Evolutionary conservation across 2,113 vertebrate genomes (phyloP).

Genomic region (Nansenia antarctica): DNA sequence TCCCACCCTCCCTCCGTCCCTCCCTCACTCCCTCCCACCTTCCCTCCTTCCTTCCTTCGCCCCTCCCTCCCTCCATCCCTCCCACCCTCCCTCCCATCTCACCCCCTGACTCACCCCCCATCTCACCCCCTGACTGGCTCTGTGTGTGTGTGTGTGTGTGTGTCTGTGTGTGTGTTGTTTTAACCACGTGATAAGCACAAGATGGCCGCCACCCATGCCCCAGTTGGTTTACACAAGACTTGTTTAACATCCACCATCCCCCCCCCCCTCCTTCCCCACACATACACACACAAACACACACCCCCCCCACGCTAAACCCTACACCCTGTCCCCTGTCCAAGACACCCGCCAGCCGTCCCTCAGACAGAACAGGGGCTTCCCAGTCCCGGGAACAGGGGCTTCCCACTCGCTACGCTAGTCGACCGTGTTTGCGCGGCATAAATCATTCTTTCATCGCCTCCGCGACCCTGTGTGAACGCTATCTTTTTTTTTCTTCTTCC

Average conservation of each 20-base stretch:
- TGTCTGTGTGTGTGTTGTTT: background rate
- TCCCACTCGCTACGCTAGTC: background rate
- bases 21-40: background rate
- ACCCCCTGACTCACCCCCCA: too few relatives aligned
- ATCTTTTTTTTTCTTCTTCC: background rate
- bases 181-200: conserved; percentile 3
- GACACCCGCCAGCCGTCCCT: background rate
- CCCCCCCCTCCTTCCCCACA: too few relatives aligned
- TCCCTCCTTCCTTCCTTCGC: too few relatives aligned
- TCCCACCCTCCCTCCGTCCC: background rate
- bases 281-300: background rate
- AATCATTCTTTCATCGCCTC: background rate
- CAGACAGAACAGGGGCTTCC: background rate
- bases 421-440: background rate
- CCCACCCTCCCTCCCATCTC: background rate
- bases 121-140: too few relatives aligned
- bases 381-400: background rate
- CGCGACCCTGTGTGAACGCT: background rate
- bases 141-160: too few relatives aligned
- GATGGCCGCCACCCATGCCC: background rate
- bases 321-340: background rate
- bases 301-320: background rate
- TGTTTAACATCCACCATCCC: too few relatives aligned
- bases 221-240: background rate
- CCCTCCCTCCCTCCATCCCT: background rate